Conservation (phyloP, 2,113 vertebrate genomes). For the Pygoscelis adeliae region DNA sequence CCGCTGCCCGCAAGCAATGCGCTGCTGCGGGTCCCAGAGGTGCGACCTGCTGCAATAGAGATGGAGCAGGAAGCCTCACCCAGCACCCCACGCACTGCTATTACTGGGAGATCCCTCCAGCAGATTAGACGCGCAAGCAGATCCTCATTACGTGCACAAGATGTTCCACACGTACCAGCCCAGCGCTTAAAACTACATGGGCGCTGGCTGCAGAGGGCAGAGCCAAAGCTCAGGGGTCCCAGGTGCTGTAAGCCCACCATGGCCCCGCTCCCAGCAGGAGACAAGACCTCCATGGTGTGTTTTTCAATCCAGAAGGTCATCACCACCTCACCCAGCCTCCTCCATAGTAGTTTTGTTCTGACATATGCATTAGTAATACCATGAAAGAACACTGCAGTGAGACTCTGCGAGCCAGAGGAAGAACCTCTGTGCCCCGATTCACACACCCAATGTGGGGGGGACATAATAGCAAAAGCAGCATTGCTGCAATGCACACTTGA, state of each 20-base stretch:
- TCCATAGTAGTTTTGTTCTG: background rate
- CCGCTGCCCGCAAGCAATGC: fast-evolving
- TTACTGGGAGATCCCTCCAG: background rate
- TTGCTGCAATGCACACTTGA: background rate
- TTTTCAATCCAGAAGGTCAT: background rate
- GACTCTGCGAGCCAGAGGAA: background rate
- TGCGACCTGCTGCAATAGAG: background rate
- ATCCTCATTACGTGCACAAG: background rate
- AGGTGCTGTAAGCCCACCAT: background rate
- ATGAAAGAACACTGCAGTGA: background rate
- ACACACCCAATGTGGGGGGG: background rate
- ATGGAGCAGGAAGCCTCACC: background rate
- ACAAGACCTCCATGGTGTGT: background rate
- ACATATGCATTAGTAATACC: background rate
- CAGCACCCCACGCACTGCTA: background rate
- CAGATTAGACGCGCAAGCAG: background rate
- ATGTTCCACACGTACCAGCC: background rate
- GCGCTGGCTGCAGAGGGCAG: background rate
- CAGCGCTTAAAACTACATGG: fast-evolving
- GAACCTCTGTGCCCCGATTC: background rate
- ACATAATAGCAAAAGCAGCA: background rate
- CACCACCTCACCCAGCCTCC: background rate
- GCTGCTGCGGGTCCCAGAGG: background rate
- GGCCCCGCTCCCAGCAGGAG: background rate
- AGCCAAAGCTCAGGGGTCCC: background rate